phyloP scores from a whole-genome alignment of 2,797 vertebrate species.

The Sebastes dallii region DNA sequence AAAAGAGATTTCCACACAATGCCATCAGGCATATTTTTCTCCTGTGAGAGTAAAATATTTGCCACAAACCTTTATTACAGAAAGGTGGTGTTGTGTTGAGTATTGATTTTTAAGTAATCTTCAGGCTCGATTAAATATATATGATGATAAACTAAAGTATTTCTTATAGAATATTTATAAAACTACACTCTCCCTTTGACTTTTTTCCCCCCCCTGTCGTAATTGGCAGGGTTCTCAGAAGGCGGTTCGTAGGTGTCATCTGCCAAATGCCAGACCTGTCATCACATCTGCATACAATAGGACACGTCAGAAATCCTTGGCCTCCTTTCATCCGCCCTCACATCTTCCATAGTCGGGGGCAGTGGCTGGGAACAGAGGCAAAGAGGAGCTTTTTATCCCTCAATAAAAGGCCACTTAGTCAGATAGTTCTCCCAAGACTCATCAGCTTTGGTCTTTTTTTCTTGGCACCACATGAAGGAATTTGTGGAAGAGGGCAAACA shows the following conservation, averaged over 20 bases:
- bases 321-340: constrained; percentile 61
- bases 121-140: neutral
- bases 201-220: neutral
- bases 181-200: neutral
- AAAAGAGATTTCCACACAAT: neutral
- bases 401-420: constrained; percentile 83
- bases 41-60: neutral
- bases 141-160: neutral
- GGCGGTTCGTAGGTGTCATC: constrained; percentile 43
- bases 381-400: constrained; percentile 79
- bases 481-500: constrained; percentile 74
- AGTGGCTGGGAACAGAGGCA: constrained; percentile 65
- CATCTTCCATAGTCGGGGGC: constrained; percentile 75
- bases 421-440: constrained; percentile 77
- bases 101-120: constrained; percentile 9
- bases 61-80: constrained; percentile 7
- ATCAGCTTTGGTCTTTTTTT: constrained; percentile 69
- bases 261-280: constrained; percentile 56
- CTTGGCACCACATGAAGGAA: constrained; percentile 74
- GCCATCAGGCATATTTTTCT: neutral
- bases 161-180: neutral
- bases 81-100: neutral
- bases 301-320: constrained; percentile 51
- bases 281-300: constrained; percentile 61
- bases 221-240: constrained; percentile 23